phyloP scores from a whole-genome alignment of 2,888 invertebrate genomes.

The Biston stratarius region DNA sequence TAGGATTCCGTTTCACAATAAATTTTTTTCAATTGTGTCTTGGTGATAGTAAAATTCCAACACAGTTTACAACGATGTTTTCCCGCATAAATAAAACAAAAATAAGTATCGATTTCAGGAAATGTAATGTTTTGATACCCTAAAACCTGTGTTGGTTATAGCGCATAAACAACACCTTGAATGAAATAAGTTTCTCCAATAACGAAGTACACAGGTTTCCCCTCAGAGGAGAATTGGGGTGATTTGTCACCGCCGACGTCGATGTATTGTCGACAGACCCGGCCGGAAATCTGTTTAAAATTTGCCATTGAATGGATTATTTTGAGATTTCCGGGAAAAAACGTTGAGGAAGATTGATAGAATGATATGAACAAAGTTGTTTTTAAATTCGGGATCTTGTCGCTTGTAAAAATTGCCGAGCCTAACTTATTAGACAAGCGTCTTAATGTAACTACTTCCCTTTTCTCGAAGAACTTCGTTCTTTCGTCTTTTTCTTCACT shows the following conservation, averaged over 20 bases:
- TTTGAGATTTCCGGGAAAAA: background rate
- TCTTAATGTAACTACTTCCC: too few species aligned
- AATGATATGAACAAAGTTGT: background rate
- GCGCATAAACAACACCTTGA: conserved; percentile 2
- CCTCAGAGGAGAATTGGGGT: conserved; percentile 24
- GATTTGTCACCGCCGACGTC: conserved; percentile 38
- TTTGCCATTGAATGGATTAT: conserved; percentile 18
- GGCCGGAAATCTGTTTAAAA: conserved; percentile 25
- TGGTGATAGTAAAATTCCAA: too few species aligned
- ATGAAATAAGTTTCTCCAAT: conserved; percentile 17
- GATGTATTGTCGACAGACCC: conserved; percentile 23
- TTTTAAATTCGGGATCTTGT: background rate
- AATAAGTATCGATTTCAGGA: too few species aligned
- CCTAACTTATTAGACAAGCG: too few species aligned
- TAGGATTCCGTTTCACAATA: too few species aligned
- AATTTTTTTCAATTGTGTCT: too few species aligned
- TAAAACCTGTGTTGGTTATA: background rate
- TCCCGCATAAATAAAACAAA: too few species aligned
- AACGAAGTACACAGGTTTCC: conserved; percentile 20
- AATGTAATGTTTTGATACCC: too few species aligned
- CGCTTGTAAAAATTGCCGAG: too few species aligned
- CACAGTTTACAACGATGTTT: too few species aligned
- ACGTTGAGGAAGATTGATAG: conserved; percentile 2
- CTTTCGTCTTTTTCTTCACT: too few species aligned
- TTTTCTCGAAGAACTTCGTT: too few species aligned